These are phyloP conservation scores for Brachypteracias leptosomus DNA, from an alignment of 2,113 vertebrate species.

Conservation along the genomic window DNA sequence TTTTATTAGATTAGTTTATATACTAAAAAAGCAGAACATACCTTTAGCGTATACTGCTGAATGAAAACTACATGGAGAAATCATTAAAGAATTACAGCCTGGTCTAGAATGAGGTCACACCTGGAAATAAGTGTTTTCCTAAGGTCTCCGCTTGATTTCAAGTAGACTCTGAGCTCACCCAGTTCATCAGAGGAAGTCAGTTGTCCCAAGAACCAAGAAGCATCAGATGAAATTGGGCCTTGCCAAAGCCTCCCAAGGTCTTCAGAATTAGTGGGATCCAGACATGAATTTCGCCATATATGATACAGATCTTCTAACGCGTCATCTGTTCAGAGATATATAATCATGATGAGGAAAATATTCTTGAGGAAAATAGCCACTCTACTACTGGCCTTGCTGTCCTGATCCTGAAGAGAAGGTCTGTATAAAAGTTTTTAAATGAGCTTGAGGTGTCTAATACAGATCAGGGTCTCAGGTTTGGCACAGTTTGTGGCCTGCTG, in stretches of 20 bases:
- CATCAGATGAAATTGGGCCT: background rate
- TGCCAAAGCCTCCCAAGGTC: accelerated
- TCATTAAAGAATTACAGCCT: background rate
- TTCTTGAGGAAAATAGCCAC: background rate
- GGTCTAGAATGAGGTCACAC: background rate
- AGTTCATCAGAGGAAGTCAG: background rate
- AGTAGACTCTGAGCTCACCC: background rate
- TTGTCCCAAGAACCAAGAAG: background rate
- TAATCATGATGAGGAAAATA: background rate
- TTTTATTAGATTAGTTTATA: background rate
- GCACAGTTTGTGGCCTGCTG: background rate
- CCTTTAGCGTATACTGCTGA: background rate
- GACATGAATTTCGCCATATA: background rate
- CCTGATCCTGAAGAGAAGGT: background rate
- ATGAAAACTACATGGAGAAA: background rate
- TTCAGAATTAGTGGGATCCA: background rate
- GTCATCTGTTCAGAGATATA: background rate
- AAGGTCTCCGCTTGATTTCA: background rate
- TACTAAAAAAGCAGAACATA: background rate
- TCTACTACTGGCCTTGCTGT: background rate
- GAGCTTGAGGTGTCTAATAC: background rate
- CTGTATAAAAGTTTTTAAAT: background rate
- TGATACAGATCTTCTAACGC: background rate
- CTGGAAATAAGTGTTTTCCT: background rate
- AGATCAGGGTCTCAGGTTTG: background rate